Evolutionary conservation across 2,797 vertebrate species (phyloP).

Genomic region (Meda fulgida): DNA sequence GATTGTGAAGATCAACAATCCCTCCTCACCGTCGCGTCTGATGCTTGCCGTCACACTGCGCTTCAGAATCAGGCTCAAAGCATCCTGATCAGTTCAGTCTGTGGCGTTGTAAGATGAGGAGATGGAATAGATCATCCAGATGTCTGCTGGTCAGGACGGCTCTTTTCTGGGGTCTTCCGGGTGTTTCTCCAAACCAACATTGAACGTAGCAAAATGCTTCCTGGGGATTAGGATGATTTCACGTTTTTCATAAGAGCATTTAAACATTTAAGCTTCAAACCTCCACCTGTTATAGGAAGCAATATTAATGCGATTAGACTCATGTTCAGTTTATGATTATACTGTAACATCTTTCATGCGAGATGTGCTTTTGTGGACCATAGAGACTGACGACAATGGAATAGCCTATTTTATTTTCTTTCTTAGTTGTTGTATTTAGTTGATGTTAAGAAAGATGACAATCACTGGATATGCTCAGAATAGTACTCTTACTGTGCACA

Average conservation of each 20-base stretch:
- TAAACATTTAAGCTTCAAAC: background rate
- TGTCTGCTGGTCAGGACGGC: background rate
- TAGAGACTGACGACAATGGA: background rate
- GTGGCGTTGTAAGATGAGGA: slow-evolving; percentile 41
- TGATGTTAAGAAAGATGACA: background rate
- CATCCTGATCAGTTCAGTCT: slow-evolving; percentile 56
- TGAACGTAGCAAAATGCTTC: background rate
- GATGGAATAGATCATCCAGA: slow-evolving; percentile 26
- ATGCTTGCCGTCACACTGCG: slow-evolving; percentile 57
- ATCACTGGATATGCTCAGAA: background rate
- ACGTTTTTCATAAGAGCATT: background rate
- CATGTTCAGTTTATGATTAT: background rate
- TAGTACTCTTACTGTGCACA: background rate
- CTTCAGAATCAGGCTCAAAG: slow-evolving; percentile 48
- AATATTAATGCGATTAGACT: background rate
- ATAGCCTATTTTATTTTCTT: background rate
- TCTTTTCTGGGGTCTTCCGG: background rate
- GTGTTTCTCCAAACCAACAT: background rate
- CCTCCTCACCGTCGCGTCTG: slow-evolving; percentile 50
- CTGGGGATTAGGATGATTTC: background rate
- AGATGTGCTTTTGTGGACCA: background rate
- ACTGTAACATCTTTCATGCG: background rate
- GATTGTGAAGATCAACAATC: slow-evolving; percentile 62
- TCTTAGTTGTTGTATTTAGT: background rate
- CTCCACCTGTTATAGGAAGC: background rate